Evolutionary conservation across 2,113 vertebrate genomes (phyloP), one percentile per base, ranked within the genome.

Genomic region (Motacilla tschutschensis): DNA sequence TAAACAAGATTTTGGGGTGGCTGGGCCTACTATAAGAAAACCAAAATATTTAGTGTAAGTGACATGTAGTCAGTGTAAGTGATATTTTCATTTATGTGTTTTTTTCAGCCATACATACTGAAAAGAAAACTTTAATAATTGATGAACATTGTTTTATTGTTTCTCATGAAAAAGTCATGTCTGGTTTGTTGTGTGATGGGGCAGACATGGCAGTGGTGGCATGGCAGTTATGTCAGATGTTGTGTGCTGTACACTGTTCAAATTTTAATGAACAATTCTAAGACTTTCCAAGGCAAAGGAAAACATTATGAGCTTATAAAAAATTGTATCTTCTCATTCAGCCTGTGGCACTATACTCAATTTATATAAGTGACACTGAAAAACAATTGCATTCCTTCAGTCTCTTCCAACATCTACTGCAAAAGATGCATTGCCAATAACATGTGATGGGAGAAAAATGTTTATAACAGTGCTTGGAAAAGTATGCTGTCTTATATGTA

Each of bases 91-190:
- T 66, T 22, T 63, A 8, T 67, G 6, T 26, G 17, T 5, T 81
- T 72, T 74, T 79, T 67, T 75, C 36, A 79, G 38, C 83, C 47
- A 17, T 69, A 35, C 63, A 14, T 73, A 66, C 29, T 67, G 46
- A 83, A 93, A 93, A 91, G 59, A 84, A 64, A 71, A 33, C 67
- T 75, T 96, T 33, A 97, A 96, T 96, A 96, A 95, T 95, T 93
- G 85, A 97, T 95, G 79, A 92, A 11, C 18, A 40, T 73, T 84
- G 33, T 95, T 92, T 91, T 93, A 93, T 92, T 89, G 72, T 93
- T 92, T 92, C 90, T 96, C 87, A 96, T 96, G 79, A 96, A 97
- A 96, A 95, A 94, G 81, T 95, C 92, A 95, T 95, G 67, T 87
- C 91, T 14, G 7, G 60, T 94, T 95, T 93, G 89, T 90, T 90